Evolutionary conservation across 2,797 vertebrate genomes (phyloP), one percentile per base, ranked within the genome.

Genomic region (Mustela erminea): DNA sequence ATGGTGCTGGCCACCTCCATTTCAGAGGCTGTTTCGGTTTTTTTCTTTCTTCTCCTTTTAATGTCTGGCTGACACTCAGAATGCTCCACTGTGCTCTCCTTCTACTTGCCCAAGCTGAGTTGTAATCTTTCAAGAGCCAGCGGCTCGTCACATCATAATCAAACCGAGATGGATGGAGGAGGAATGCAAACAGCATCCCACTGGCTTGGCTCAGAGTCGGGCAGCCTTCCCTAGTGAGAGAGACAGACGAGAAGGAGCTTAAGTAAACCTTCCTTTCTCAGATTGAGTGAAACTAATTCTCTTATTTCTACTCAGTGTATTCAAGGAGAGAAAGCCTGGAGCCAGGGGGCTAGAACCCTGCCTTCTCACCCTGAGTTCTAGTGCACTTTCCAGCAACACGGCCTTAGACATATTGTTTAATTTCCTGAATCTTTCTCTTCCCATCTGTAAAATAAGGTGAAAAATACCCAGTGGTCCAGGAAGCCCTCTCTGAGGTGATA

Each of bases 121-220:
- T 98, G 97, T 96, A 97, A 98, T 98, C 97, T 98, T 97, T 97
- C 87, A 88, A 95, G 95, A 96, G n/a, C 70, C 91, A 97, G 95
- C 32, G 29, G 35, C 93, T 97, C 96, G 72, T 97, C 98, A 98
- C 25, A 52, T 68, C 97, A 97, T 97, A 97, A 98, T 98, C 97
- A 97, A 98, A 97, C 86, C 41, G 66, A 97, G 97, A 97, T 27
- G 88, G 95, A 98, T 92, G 88, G 87, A 98, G 56, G 78, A 93
- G 35, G 87, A 96, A 97, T 72, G 80, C 93, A 95, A 87, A 90
- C 89, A 96, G 95, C 17, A 89, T 38, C 83, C 97, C 82, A 96
- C 97, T 54, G 95, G 18, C 86, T 93, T 91, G 86, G 93, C 27
- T 23, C 75, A 46, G 64, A 95, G 86, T 80, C 13, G 38, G 38